These are phyloP conservation scores for Actenoides hombroni DNA, from an alignment of 2,113 vertebrate species.

Conservation along the genomic window DNA sequence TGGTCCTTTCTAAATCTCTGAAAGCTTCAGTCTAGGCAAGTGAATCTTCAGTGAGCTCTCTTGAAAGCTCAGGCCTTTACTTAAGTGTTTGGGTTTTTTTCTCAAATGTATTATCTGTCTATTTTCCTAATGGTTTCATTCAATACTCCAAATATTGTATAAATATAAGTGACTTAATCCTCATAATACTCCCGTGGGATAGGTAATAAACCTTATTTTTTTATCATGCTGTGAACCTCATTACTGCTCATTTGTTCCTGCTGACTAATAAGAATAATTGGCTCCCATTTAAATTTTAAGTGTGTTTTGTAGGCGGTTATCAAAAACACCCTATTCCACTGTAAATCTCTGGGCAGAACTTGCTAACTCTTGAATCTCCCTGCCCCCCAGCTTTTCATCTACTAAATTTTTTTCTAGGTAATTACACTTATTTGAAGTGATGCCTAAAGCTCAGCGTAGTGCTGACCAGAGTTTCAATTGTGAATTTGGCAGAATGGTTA, in stretches of 20 bases:
- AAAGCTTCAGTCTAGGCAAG: conserved; percentile 31
- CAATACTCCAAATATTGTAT: background rate
- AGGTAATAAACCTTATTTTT: conserved; percentile 19
- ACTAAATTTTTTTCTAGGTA: background rate
- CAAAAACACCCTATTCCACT: background rate
- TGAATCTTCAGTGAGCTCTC: background rate
- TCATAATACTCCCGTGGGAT: background rate
- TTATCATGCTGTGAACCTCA: conserved; percentile 21
- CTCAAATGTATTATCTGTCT: background rate
- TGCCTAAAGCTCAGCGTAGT: background rate
- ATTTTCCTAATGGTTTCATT: conserved; percentile 31
- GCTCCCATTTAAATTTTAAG: background rate
- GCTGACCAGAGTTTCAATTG: background rate
- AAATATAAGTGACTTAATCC: background rate
- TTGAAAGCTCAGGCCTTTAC: background rate
- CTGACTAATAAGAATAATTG: conserved; percentile 25
- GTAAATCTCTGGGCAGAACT: background rate
- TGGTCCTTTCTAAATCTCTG: background rate
- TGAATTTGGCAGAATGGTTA: background rate
- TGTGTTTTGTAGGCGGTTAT: background rate
- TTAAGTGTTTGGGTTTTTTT: background rate
- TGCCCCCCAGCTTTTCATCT: background rate
- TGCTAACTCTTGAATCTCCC: background rate
- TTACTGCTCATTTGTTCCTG: conserved; percentile 13
- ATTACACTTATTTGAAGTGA: background rate